Base-by-base conservation (phyloP, 2,888 invertebrate species). In the Cylloceria caligata region DNA sequence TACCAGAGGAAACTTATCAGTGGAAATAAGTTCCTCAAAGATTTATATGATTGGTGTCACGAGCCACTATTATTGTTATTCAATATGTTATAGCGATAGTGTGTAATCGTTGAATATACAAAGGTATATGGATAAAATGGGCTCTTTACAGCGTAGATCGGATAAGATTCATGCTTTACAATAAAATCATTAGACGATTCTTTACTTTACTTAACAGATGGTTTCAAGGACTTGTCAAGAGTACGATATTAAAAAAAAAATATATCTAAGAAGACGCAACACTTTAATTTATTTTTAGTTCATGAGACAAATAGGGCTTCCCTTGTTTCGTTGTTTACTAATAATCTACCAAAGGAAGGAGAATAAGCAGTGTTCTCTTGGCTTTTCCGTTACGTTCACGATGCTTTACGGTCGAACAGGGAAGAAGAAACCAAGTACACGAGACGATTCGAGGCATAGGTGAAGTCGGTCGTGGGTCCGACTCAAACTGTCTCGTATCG, bases 331-430 rank as follows among this genome's bases (percentile, higher is more conserved):
- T 5, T 13, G 24, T 52, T 19, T 21, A 52, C 24, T 11, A 19
- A 21, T 9, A 21, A 24, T 5, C 11, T 19, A 5, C 9, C 6
- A 11, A 11, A 19, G 24, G 11, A 11, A 5, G 21, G 52, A 3
- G 52, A 13, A 7, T 3, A 16, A 11, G 68, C 19, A 36, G 39
- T 5, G 30, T 55, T 42, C n/a, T 39, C 30, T 39, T 30, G 49
- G 16, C 47, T 52, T 73, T 79, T 60, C 79, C 79, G 79, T 79
- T 79, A 79, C 45, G 21, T 67, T 79, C 73, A 49, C 47, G 47
- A 27, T 73, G 60, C 27, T n/a, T n/a, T n/a, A 45, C 21, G 65
- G 72, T 27, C 47, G 72, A 47, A 42, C 78, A 67, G 34, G 24
- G 27, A 45, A 72, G 36, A 7, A 16, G 27, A 45, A 57, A 19